Evolutionary conservation across 2,797 vertebrate species (phyloP).

Genomic region (Threskiornis aethiopicus): DNA sequence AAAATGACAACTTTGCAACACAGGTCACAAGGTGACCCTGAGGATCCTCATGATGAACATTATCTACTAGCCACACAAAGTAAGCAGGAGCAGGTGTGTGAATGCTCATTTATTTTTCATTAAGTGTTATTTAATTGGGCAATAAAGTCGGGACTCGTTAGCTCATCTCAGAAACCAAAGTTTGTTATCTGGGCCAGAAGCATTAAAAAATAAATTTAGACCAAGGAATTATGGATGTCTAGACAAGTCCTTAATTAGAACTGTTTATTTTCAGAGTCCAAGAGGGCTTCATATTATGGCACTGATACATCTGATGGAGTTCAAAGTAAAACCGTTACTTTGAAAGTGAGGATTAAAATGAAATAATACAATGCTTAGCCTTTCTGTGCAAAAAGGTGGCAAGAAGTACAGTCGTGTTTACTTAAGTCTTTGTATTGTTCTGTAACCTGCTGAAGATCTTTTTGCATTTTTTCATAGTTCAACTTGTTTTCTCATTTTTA

Average conservation of each 20-base stretch:
- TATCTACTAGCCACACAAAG: constrained; percentile 95
- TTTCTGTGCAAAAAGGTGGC: neutral
- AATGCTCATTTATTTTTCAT: neutral
- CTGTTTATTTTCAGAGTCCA: neutral
- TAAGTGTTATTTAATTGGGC: neutral
- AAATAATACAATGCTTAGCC: neutral
- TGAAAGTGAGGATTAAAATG: neutral
- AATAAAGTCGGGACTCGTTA: neutral
- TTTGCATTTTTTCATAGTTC: neutral
- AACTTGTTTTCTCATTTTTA: constrained; percentile 25
- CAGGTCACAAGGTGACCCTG: constrained; percentile 90
- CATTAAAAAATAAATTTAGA: neutral
- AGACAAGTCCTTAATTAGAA: neutral
- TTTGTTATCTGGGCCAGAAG: neutral
- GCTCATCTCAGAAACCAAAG: neutral
- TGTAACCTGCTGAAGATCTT: neutral
- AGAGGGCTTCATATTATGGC: neutral
- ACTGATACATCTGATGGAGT: neutral
- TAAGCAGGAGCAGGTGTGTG: constrained; percentile 94
- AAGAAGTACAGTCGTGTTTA: neutral
- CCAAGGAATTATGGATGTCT: neutral
- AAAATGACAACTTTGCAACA: constrained; percentile 94
- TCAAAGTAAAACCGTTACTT: neutral
- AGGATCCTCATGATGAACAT: constrained; percentile 96
- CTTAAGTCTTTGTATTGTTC: neutral